phyloP scores from a whole-genome alignment of 2,113 vertebrate species.

The Tragulus kanchil region DNA sequence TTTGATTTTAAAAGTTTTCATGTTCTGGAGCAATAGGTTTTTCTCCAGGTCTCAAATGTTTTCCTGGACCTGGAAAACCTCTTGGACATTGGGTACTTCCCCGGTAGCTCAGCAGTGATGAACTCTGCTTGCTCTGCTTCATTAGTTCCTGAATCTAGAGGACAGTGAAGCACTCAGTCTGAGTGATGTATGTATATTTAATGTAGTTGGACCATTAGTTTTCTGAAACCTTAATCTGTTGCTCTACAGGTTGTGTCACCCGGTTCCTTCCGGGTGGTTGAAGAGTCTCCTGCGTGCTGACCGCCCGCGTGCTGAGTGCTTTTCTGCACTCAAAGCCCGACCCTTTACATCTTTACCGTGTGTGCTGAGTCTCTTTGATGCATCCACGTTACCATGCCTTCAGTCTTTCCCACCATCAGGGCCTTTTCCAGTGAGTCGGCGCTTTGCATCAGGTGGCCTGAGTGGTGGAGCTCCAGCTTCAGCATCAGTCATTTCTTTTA shows the following conservation, averaged over 20 bases:
- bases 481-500: not conserved
- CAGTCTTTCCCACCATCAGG: too few relatives aligned
- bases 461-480: not conserved
- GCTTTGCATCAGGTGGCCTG: not conserved
- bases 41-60: too few relatives aligned
- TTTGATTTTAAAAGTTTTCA: too few relatives aligned
- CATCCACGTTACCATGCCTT: too few relatives aligned
- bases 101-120: too few relatives aligned
- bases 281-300: not conserved
- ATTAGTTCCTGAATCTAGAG: constrained; percentile 30
- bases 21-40: too few relatives aligned
- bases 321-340: not conserved
- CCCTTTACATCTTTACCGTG: not conserved
- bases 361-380: not conserved
- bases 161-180: not conserved
- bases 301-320: not conserved
- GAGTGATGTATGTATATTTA: not conserved
- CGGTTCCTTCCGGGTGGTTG: not conserved
- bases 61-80: too few relatives aligned
- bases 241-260: not conserved
- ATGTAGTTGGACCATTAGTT: not conserved
- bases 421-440: not conserved
- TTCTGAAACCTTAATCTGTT: constrained; percentile 28
- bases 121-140: not conserved
- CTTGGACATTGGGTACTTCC: too few relatives aligned